phyloP scores from a whole-genome alignment of 2,113 vertebrate species.

The Prochilodus magdalenae region DNA sequence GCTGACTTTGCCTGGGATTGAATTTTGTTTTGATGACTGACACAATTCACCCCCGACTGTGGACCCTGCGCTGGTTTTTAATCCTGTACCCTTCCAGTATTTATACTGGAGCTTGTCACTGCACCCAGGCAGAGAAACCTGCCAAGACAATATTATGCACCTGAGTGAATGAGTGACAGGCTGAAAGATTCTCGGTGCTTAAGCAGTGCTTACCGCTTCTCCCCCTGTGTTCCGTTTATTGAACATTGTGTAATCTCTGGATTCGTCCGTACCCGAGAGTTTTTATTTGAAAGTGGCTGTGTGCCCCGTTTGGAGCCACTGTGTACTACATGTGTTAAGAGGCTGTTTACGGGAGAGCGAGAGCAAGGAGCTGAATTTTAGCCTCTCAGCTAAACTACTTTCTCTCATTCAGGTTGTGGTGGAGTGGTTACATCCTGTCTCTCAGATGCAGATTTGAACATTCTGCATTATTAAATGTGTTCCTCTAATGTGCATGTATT shows the following conservation, averaged over 20 bases:
- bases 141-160: neutral
- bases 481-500: conserved; percentile 22
- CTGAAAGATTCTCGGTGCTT: neutral
- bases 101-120: neutral
- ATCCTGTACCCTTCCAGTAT: neutral
- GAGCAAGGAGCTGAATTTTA: neutral
- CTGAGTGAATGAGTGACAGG: neutral
- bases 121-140: neutral
- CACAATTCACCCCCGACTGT: neutral
- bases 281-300: too few species aligned
- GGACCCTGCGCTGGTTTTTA: neutral
- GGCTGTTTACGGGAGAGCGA: neutral
- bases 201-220: too few species aligned
- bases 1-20: too few species aligned
- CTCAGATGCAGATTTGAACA: neutral
- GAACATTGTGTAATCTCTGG: too few species aligned
- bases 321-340: too few species aligned
- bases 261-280: too few species aligned
- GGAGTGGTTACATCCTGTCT: neutral
- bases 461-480: neutral
- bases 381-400: neutral
- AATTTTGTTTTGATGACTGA: too few species aligned
- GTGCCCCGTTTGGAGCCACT: too few species aligned
- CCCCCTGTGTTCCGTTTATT: too few species aligned
- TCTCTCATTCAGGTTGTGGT: neutral